Percentiles rank a stretch among this genome's conserved stretches.
These are phyloP conservation scores for Abrostola tripartita DNA, from an alignment of 2,888 invertebrate genomes.

Conservation along the genomic window DNA sequence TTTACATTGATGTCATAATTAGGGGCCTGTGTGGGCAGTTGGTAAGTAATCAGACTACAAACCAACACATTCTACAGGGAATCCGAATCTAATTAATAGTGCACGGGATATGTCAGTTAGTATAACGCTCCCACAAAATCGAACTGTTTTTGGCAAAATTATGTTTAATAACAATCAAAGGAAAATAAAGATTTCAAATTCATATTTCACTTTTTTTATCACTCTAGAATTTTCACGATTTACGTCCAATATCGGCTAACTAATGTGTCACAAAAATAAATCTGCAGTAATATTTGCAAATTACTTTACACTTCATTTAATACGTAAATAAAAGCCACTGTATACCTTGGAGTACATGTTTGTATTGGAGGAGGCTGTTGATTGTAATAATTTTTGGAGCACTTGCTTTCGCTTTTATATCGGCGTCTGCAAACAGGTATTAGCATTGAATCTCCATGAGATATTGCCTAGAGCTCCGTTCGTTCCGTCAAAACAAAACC, in stretches of 20 bases:
- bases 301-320: constrained; percentile 9
- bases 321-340: constrained; percentile 5
- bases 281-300: neutral
- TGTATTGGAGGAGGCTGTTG: constrained; percentile 69
- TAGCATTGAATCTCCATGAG: constrained; percentile 62
- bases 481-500: constrained; percentile 44
- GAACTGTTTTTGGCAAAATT: too few relatives aligned
- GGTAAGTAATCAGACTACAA: too few relatives aligned
- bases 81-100: too few relatives aligned
- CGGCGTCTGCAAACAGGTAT: constrained; percentile 73
- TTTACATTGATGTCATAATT: too few relatives aligned
- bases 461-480: constrained; percentile 53
- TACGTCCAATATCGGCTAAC: neutral
- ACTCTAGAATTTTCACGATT: too few relatives aligned
- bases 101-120: too few relatives aligned
- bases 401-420: constrained; percentile 81
- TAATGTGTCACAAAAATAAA: neutral
- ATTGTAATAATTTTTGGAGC: constrained; percentile 78
- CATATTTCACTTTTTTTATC: too few relatives aligned
- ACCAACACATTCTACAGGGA: too few relatives aligned
- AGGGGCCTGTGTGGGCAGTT: too few relatives aligned
- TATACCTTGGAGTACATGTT: constrained; percentile 84
- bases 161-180: too few relatives aligned
- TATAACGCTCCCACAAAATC: too few relatives aligned
- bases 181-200: too few relatives aligned